Evolutionary conservation across 1,140 invertebrate genomes (phyloP), one percentile per base, ranked within the genome.

Genomic region (Monochamus saltuarius): DNA sequence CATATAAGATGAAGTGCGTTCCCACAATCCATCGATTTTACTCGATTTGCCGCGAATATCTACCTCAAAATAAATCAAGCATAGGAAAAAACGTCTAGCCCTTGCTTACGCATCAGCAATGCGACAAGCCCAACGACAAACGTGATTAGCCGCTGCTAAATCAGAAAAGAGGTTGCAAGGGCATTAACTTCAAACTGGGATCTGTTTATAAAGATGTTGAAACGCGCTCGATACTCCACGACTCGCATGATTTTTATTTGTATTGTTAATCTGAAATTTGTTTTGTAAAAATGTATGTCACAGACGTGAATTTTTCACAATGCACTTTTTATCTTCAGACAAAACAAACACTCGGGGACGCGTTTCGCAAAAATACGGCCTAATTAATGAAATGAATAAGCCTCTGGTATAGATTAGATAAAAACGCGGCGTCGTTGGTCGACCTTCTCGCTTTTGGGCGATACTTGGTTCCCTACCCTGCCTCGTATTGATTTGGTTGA

Each of bases 401-500:
- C 17, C 17, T 17, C 22, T 14, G 39, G n/a, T 35, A 14, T 49
- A 58, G 51, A 61, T 59, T 52, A 52, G 59, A 61, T 61, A 54
- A 54, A 61, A 51, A 50, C 46, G 54, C 50, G 55, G 38, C 37
- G 51, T 45, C 54, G 14, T 52, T 14, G 22, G 22, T 29, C 7
- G 36, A 16, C 54, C 61, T 13, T 34, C 10, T n/a, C 39, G 52
- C 47, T 64, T 64, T 54, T 60, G 52, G 57, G 13, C 45, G 51
- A 57, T 47, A 51, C 42, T 55, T 60, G 59, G 37, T 42, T 42
- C 59, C 36, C 16, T 50, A 37, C 29, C 19, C 34, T 59, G 43
- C 58, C 22, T 53, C 55, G 45, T 64, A 64, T 67, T 57, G 65
- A 67, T 67, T 67, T 55, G 61, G 61, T 42, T 54, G 56, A 64